Base-by-base conservation (phyloP, 92 coral and sea anemone genomes). In the Bergia sp. region DNA sequence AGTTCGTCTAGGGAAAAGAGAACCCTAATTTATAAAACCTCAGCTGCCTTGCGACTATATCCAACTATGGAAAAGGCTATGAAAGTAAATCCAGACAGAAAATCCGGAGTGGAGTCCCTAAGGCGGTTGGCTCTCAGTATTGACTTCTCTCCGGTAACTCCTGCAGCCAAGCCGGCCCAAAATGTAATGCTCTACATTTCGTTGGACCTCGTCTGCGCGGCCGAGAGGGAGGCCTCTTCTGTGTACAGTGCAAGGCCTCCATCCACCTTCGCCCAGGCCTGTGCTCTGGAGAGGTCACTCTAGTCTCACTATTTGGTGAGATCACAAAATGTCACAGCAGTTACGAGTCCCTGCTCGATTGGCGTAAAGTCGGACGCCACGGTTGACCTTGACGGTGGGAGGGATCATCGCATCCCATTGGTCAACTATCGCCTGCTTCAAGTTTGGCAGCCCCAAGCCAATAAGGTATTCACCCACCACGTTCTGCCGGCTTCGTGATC, bases 401-500 rank as follows among this genome's bases (percentile, higher is more conserved):
- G 92, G 82, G 93, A 86, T 89, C 88, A 73, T 91, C 86, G 89
- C 6, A 74, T 86, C 90, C 80, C 93, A 93, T 82, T 91, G 90
- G 90, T 38, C 93, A 78, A 93, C 88, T 84, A 90, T 83, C 86
- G 89, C 90, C 87, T 58, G 87, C 92, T 88, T 90, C 82, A 92
- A 81, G 94, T 91, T 58, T 65, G 92, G 92, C 93, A 93, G 93
- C 91, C 87, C 90, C 89, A 85, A 73, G 95, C 88, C 95, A 92
- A 50, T 86, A 82, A 90, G 91, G 93, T 77, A 90, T 67, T 88
- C 85, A 45, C 90, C 88, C 93, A 57, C 87, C 88, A 88, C 89
- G 86, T 80, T 79, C 89, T 90, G 89, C 91, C 91, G 87, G 88
- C 91, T 58, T 29, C 29, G 29, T 29, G 29, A 29, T 83, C 89